These are phyloP conservation scores for Passerculus sandwichensis DNA, from an alignment of 2,797 vertebrate species.

Conservation along the genomic window DNA sequence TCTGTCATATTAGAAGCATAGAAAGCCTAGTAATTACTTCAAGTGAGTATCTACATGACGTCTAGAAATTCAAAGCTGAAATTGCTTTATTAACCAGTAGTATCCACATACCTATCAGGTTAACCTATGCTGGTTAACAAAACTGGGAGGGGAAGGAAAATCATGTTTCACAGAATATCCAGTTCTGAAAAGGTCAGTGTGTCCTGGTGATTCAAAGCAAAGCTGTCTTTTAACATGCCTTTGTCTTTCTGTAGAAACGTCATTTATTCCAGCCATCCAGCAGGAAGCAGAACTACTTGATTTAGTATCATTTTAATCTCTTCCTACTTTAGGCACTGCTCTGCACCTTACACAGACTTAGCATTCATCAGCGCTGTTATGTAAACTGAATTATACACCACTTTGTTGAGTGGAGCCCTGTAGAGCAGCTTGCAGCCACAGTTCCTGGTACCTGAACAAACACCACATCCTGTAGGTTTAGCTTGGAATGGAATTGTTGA, in stretches of 20 bases:
- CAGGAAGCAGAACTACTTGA: background rate
- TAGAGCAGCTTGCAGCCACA: background rate
- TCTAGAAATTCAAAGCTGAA: slow-evolving; percentile 33
- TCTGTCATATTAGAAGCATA: background rate
- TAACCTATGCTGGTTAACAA: background rate
- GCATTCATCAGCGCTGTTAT: background rate
- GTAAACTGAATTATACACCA: background rate
- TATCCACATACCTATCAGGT: background rate
- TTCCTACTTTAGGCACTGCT: background rate
- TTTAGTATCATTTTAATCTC: background rate
- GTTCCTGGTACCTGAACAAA: background rate
- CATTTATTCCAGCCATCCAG: background rate
- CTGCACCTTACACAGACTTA: background rate
- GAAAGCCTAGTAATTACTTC: slow-evolving; percentile 15
- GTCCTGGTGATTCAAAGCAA: background rate
- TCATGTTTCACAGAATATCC: background rate
- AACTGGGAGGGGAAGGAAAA: background rate
- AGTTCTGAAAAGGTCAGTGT: background rate
- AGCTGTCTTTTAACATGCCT: background rate
- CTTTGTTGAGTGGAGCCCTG: background rate
- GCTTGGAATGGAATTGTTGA: background rate
- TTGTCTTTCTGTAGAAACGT: background rate
- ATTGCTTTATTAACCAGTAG: slow-evolving; percentile 9
- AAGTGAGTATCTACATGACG: slow-evolving; percentile 21
- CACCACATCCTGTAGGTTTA: background rate